These are phyloP conservation scores for Gopherus evgoodei DNA, from an alignment of 2,113 vertebrate species.

Conservation along the genomic window DNA sequence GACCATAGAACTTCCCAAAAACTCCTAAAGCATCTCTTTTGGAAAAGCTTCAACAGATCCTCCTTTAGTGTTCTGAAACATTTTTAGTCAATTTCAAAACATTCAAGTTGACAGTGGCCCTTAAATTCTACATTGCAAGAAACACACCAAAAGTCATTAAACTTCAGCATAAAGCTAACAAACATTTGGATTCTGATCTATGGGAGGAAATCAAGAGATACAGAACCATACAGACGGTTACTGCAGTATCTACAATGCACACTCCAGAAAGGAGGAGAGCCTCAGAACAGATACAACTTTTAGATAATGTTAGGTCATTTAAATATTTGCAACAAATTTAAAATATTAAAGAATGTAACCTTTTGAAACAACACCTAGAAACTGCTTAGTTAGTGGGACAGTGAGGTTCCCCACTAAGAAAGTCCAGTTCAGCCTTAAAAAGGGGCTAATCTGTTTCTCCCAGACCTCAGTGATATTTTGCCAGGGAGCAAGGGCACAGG, in stretches of 20 bases:
- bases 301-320: background rate
- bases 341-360: background rate
- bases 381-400: background rate
- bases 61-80: background rate
- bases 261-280: background rate
- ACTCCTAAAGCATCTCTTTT: background rate
- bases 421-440: background rate
- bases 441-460: background rate
- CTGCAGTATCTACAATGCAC: background rate
- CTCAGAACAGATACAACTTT: background rate
- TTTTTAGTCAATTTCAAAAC: background rate
- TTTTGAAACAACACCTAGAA: background rate
- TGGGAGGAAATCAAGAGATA: background rate
- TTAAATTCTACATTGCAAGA: background rate
- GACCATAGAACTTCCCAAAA: background rate
- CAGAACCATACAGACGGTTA: background rate
- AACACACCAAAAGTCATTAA: background rate
- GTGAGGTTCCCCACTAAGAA: background rate
- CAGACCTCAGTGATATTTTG: background rate
- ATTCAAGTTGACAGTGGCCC: background rate
- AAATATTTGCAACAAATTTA: background rate
- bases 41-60: background rate
- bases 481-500: rapidly evolving
- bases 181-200: background rate
- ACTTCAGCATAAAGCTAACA: background rate